These are phyloP conservation scores for Leucophenga montana DNA, from an alignment of 2,888 invertebrate genomes.

Conservation along the genomic window DNA sequence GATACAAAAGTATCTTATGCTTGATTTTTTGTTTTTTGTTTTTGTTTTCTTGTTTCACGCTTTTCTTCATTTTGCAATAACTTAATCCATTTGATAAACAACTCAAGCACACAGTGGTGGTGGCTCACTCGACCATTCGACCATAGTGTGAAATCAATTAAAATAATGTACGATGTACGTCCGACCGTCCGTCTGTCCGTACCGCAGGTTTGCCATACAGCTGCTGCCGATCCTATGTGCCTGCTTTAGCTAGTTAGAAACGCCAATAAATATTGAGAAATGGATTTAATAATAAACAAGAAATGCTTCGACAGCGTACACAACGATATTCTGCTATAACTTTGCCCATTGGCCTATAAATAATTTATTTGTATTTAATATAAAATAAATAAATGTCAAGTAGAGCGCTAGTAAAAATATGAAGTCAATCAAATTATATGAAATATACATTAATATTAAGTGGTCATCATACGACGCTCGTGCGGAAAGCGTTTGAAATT, in stretches of 20 bases:
- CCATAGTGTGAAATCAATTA: neutral
- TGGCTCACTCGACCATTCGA: neutral
- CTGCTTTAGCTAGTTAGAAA: neutral
- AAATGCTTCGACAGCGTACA: neutral
- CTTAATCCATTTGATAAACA: conserved; percentile 12
- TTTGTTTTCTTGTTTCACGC: too few species aligned
- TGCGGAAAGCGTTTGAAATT: too few species aligned
- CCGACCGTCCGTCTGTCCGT: too few species aligned
- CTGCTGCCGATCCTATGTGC: too few species aligned
- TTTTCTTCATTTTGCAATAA: conserved; percentile 1
- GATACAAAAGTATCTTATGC: too few species aligned
- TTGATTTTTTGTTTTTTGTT: too few species aligned
- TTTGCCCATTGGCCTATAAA: too few species aligned
- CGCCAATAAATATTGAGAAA: conserved; percentile 18
- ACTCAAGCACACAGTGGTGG: neutral
- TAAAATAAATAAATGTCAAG: too few species aligned
- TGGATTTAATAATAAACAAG: conserved; percentile 7
- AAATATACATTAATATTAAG: conserved; percentile 17
- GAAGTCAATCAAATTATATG: conserved; percentile 12
- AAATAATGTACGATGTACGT: conserved; percentile 19
- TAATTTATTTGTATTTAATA: too few species aligned
- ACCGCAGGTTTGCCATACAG: too few species aligned
- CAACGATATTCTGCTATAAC: too few species aligned
- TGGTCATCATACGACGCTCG: too few species aligned
- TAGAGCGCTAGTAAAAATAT: neutral